Evolutionary conservation across 2,888 invertebrate species (phyloP).

Genomic region (Orthonevra nobilis): DNA sequence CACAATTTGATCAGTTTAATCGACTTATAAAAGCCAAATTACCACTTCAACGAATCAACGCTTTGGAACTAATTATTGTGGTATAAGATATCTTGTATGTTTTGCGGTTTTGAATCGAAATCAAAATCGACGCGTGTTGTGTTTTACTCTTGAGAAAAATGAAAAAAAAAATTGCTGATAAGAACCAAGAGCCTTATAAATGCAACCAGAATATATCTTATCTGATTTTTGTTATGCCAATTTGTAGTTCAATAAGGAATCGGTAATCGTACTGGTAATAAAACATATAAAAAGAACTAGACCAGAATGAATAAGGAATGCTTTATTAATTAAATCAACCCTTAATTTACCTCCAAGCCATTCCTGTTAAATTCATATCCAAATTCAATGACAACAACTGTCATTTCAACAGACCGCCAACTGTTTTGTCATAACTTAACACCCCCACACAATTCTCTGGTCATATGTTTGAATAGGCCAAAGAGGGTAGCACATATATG

Average conservation of each 20-base stretch:
- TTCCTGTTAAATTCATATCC: slow-evolving; percentile 26
- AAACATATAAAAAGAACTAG: too few relatives aligned
- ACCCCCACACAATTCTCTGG: slow-evolving; percentile 12
- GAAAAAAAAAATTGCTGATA: too few relatives aligned
- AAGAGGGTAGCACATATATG: too few relatives aligned
- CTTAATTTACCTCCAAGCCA: slow-evolving; percentile 33
- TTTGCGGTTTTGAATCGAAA: slow-evolving; percentile 26
- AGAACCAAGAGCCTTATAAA: slow-evolving; percentile 28
- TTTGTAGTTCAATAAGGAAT: slow-evolving; percentile 16
- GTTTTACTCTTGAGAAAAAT: slow-evolving; percentile 4
- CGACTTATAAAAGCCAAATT: slow-evolving; percentile 47
- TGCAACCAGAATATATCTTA: slow-evolving; percentile 8
- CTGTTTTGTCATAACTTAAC: slow-evolving; percentile 19
- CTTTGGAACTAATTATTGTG: slow-evolving; percentile 42
- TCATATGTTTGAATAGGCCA: background rate
- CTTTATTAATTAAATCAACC: background rate
- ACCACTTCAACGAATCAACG: slow-evolving; percentile 56
- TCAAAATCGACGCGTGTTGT: slow-evolving; percentile 39
- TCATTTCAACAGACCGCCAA: slow-evolving; percentile 48
- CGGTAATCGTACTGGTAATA: background rate
- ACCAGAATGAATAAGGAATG: too few relatives aligned
- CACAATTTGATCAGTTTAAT: slow-evolving; percentile 49
- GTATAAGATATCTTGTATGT: slow-evolving; percentile 39
- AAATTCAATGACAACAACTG: slow-evolving; percentile 40
- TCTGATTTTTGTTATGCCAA: slow-evolving; percentile 14